phyloP scores from a whole-genome alignment of 2,113 vertebrate genomes.

The Pao palembangensis region DNA sequence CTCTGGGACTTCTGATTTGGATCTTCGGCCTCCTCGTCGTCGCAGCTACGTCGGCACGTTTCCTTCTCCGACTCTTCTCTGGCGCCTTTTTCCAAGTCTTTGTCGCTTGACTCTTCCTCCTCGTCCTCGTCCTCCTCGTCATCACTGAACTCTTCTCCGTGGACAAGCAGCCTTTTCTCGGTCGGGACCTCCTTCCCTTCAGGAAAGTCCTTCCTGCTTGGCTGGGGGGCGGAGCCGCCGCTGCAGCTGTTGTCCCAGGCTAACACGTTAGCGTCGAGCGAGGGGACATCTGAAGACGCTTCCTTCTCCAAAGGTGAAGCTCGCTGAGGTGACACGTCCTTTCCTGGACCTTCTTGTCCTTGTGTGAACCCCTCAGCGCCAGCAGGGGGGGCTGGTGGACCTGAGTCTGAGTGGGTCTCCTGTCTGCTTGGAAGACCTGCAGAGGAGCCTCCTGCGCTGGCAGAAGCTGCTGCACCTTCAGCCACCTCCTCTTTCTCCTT shows the following conservation, averaged over 20 bases:
- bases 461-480: constrained; percentile 24
- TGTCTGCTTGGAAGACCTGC: neutral
- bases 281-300: constrained; percentile 33
- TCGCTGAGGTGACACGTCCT: constrained; percentile 19
- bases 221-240: constrained; percentile 51
- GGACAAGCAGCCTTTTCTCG: constrained; percentile 68
- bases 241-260: constrained; percentile 62
- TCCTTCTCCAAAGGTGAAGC: constrained; percentile 16
- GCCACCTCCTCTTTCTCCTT: constrained; percentile 63
- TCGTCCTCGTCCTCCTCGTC: constrained; percentile 58
- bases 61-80: constrained; percentile 91
- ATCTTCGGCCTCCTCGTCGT: constrained; percentile 50
- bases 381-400: too few species aligned
- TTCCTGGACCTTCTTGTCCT: too few species aligned
- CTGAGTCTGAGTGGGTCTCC: too few species aligned
- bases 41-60: constrained; percentile 51
- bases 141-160: constrained; percentile 68
- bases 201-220: constrained; percentile 49
- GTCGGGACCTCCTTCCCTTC: constrained; percentile 68
- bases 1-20: constrained; percentile 41
- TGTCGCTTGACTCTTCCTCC: constrained; percentile 82
- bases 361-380: too few species aligned
- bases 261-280: constrained; percentile 72
- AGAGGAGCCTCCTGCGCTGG: neutral
- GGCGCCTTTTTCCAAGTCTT: constrained; percentile 91